Base-by-base conservation (phyloP, 2,797 vertebrate species). In the Gymnopithys bicolor region DNA sequence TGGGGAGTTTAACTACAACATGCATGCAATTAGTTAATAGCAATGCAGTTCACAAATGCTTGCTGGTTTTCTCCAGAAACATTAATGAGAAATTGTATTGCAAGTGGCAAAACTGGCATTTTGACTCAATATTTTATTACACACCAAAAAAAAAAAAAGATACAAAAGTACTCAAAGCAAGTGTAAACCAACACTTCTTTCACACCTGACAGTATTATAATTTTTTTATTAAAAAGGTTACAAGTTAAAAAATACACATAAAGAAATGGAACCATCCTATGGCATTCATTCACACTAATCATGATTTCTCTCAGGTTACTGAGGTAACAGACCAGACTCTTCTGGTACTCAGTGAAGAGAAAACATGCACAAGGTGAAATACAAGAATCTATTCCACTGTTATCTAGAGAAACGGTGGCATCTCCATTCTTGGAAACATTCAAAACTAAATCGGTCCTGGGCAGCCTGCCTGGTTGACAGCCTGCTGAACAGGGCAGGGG, bases 71-170 rank as follows among this genome's bases (percentile, higher is more conserved):
- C 59, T 33, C 30, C 14, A 28, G 48, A 67, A 85, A 68, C 51
- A 74, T 5, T 13, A 80, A 45, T 19, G 6, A 7, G 52, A 39
- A 6, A 24, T 11, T 39, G 7, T 24, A 79, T 62, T 84, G 55
- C n/a, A 80, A 84, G 37, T 30, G 74, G 28, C 0, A 23, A 75
- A 94, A 80, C 41, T 52, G 8, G 2, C 5, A 64, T 63, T 91
- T 89, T 77, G 77, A 81, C 33, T 55, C 59, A 93, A 16, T 45
- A n/a, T 13, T 80, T 90, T 69, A 93, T 84, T 87, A 70, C 3
- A 70, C 14, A 49, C 17, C 27, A 8, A 80, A 0, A 80, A 39
- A 62, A n/a, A n/a, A n/a, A 46, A 56, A 48, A 6, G 52, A 51
- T 28, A 53, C 16, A 71, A 9, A 67, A 91, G 12, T 62, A 64